A percentile compares a stretch with the other conserved stretches of the same genome.
These are phyloP conservation scores for Deroplatys truncata DNA, from an alignment of 2,888 invertebrate genomes.

Conservation along the genomic window DNA sequence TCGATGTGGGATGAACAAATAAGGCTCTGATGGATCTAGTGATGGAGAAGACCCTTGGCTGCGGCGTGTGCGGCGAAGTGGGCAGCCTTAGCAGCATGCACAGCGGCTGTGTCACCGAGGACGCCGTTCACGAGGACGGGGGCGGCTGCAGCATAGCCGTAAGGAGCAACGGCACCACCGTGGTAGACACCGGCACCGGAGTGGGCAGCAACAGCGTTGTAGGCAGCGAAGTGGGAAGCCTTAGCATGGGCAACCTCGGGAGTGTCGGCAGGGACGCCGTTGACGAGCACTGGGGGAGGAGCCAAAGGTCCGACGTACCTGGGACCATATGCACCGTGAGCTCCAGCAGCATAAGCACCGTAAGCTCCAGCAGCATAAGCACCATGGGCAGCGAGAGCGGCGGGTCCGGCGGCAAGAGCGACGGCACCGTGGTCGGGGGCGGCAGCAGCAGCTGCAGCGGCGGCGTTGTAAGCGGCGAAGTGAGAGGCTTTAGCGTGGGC, in stretches of 20 bases:
- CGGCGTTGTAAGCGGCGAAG: constrained; percentile 12
- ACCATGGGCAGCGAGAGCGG: constrained; percentile 39
- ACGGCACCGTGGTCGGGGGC: background rate
- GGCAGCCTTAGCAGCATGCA: constrained; percentile 51
- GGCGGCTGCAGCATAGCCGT: constrained; percentile 38
- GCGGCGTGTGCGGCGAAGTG: constrained; percentile 49
- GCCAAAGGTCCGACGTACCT: background rate
- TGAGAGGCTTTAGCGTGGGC: constrained; percentile 24
- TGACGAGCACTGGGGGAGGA: background rate
- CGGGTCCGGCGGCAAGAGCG: constrained; percentile 28
- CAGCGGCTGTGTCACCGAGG: constrained; percentile 42
- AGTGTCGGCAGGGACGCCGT: constrained; percentile 34
- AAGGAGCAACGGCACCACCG: constrained; percentile 29
- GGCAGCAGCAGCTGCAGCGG: constrained; percentile 33
- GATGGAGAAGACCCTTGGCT: background rate
- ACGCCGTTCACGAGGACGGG: background rate
- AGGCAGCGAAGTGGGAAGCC: constrained; percentile 43
- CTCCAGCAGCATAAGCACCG: background rate
- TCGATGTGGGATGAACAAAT: background rate
- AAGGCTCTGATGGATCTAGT: background rate
- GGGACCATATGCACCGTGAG: background rate
- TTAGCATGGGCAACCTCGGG: constrained; percentile 52
- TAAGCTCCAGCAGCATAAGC: too few species aligned
- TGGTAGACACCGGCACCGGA: background rate
- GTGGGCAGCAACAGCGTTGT: background rate